phyloP scores from a whole-genome alignment of 2,888 invertebrate genomes.

The Eupithecia centaureata region DNA sequence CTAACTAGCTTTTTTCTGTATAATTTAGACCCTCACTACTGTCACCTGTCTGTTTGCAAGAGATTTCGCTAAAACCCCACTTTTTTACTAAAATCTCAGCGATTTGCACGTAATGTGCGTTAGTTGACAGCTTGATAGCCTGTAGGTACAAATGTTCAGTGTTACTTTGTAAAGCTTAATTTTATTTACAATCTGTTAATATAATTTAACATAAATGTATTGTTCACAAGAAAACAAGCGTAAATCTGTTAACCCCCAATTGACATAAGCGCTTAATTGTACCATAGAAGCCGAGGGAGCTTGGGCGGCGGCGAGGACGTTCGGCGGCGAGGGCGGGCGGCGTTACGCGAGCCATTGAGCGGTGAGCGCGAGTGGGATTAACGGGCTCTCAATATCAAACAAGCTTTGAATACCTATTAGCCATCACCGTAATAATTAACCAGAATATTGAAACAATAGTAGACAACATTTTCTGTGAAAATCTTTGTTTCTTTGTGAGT shows the following conservation, averaged over 20 bases:
- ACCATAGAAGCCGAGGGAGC: constrained; percentile 7
- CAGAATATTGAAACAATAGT: background rate
- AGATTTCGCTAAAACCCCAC: no score
- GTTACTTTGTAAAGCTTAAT: no score
- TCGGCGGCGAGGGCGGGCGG: constrained; percentile 9
- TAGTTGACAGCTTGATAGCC: no score
- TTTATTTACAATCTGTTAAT: background rate
- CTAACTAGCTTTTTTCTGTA: no score
- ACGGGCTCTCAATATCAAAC: constrained; percentile 43
- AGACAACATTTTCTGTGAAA: background rate
- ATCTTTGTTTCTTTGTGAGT: no score
- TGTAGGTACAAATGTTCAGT: no score
- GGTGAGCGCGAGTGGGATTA: constrained; percentile 40
- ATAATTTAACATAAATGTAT: background rate
- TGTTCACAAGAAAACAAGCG: constrained; percentile 5
- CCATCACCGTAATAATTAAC: constrained; percentile 27
- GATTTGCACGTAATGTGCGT: no score
- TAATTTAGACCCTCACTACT: no score
- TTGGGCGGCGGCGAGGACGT: background rate
- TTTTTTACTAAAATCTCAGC: no score
- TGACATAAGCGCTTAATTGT: constrained; percentile 15
- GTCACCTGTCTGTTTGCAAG: no score
- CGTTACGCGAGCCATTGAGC: background rate
- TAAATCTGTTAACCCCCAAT: constrained; percentile 10
- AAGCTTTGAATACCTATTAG: constrained; percentile 33